A percentile compares a stretch with the other conserved stretches of the same genome.
Evolutionary conservation across 2,888 invertebrate genomes (phyloP).

Genomic region (Chesias legatella): DNA sequence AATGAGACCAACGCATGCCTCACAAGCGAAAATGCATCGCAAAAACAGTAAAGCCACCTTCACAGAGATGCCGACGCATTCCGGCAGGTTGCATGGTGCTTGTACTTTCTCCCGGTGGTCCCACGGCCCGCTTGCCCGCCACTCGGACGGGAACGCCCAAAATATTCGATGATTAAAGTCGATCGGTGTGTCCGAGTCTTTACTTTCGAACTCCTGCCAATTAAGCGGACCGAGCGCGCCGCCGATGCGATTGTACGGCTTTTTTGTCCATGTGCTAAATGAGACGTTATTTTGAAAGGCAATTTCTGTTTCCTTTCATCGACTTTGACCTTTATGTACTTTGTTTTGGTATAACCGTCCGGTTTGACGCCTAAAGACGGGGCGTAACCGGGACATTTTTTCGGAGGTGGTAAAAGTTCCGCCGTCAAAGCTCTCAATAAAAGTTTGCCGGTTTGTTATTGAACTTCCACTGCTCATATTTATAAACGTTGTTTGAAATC

Average conservation of each 20-base stretch:
- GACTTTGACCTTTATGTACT: slow-evolving; percentile 23
- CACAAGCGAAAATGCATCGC: slow-evolving; percentile 49
- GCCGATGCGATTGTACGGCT: slow-evolving; percentile 30
- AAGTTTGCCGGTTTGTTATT: too few species aligned
- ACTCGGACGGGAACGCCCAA: slow-evolving; percentile 72
- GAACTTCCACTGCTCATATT: too few species aligned
- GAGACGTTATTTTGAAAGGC: slow-evolving; percentile 30
- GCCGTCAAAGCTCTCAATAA: too few species aligned
- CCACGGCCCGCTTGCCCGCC: slow-evolving; percentile 69
- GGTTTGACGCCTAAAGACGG: slow-evolving; percentile 1
- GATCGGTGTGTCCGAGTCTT: slow-evolving; percentile 50
- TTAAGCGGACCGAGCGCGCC: slow-evolving; percentile 39
- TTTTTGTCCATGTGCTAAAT: slow-evolving; percentile 40
- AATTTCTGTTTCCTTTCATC: slow-evolving; percentile 24
- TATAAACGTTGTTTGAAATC: too few species aligned
- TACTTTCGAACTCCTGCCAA: slow-evolving; percentile 66
- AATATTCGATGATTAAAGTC: slow-evolving; percentile 66
- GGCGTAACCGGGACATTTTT: not conserved
- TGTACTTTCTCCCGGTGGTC: slow-evolving; percentile 72
- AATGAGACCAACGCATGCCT: slow-evolving; percentile 45
- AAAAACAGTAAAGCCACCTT: slow-evolving; percentile 53
- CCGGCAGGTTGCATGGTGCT: slow-evolving; percentile 27
- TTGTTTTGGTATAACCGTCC: slow-evolving; percentile 6
- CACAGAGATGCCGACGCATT: slow-evolving; percentile 59
- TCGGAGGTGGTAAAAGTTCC: not conserved